Conservation (phyloP, 2,888 invertebrate species). For the Drosophila buzzatii region DNA sequence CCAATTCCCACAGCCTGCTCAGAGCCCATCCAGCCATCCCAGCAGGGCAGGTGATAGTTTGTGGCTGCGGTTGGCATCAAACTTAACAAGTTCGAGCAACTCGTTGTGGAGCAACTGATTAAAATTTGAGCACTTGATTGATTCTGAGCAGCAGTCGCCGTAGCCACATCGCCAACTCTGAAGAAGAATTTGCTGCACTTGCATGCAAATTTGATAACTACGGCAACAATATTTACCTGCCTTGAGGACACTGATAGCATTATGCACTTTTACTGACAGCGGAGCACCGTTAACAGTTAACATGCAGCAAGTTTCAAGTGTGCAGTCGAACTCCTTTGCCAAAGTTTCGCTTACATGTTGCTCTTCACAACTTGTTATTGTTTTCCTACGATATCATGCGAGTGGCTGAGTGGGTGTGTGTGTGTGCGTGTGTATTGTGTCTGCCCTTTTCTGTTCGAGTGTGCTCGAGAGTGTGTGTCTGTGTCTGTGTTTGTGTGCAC, state of each 20-base stretch:
- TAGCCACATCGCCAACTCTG: constrained; percentile 3
- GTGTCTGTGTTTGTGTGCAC: constrained; percentile 47
- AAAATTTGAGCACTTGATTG: constrained; percentile 76
- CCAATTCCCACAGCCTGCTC: not conserved
- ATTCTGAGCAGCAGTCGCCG: constrained; percentile 52
- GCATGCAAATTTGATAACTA: constrained; percentile 69
- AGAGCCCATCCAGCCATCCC: too few species aligned
- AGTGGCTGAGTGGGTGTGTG: not conserved
- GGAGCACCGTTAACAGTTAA: constrained; percentile 22
- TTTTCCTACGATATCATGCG: constrained; percentile 66
- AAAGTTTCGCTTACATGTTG: constrained; percentile 70
- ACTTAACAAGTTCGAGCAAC: constrained; percentile 62
- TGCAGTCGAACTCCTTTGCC: constrained; percentile 34
- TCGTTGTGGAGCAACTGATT: constrained; percentile 68
- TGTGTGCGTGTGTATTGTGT: not conserved
- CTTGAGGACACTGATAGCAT: constrained; percentile 63
- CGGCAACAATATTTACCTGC: constrained; percentile 74
- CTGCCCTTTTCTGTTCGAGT: not conserved
- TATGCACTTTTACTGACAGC: constrained; percentile 46
- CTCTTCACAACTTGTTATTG: constrained; percentile 74
- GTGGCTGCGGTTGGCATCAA: constrained; percentile 59
- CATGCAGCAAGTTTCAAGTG: constrained; percentile 54
- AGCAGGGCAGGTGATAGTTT: constrained; percentile 6
- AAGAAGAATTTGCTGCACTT: constrained; percentile 24
- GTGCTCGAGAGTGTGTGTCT: constrained; percentile 18